A percentile compares a stretch with the other conserved stretches of the same genome.
Conservation (phyloP, 2,888 invertebrate species). For the Nephrocerus scutellatus region DNA sequence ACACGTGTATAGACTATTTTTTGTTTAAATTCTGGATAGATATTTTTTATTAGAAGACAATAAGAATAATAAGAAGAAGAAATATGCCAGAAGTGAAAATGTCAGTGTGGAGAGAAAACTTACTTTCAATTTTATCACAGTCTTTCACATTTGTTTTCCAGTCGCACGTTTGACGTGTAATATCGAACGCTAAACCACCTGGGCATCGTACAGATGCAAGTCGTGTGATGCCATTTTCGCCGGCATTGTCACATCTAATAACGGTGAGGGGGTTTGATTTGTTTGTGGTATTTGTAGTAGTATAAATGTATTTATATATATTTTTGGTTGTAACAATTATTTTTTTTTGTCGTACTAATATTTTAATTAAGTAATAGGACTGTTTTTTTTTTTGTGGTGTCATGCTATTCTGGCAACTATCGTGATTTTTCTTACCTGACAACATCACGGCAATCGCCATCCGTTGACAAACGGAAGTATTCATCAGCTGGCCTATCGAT, state of each 20-base stretch:
- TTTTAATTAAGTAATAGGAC: constrained; percentile 1
- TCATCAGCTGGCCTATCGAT: constrained; percentile 83
- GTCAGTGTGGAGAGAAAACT: too few species aligned
- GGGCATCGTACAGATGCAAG: constrained; percentile 86
- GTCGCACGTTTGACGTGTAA: constrained; percentile 90
- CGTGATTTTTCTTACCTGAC: constrained; percentile 63
- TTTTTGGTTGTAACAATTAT: constrained; percentile 14
- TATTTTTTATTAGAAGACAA: too few species aligned
- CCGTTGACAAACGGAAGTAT: constrained; percentile 78
- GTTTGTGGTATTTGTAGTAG: constrained; percentile 4
- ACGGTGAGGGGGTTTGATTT: constrained; percentile 10
- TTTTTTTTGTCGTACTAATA: constrained; percentile 10
- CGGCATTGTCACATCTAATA: constrained; percentile 84
- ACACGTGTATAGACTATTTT: too few species aligned
- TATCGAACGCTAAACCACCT: constrained; percentile 86
- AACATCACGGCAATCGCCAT: constrained; percentile 86
- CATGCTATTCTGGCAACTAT: constrained; percentile 2
- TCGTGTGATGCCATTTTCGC: constrained; percentile 77
- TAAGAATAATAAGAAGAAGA: too few species aligned
- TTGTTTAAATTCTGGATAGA: too few species aligned
- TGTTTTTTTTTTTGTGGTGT: background rate
- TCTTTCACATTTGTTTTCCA: constrained; percentile 96
- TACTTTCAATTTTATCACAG: constrained; percentile 90
- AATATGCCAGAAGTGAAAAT: too few species aligned
- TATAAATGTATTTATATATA: constrained; percentile 3